Evolutionary conservation across 2,888 invertebrate species (phyloP), one percentile per base, ranked within the genome.

Genomic region (Drosophila limbata): DNA sequence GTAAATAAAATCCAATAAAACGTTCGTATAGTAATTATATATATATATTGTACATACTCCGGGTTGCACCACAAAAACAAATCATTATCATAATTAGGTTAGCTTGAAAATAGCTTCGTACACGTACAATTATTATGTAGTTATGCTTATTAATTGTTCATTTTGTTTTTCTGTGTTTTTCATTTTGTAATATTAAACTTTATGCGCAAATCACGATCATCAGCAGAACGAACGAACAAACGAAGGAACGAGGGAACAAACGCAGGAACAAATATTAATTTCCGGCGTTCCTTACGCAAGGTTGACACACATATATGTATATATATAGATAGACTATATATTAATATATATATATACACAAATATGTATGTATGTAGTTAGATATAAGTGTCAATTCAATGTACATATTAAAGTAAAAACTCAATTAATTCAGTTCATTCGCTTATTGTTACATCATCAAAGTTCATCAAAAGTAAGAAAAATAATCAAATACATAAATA

Each of bases 161-260:
- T 37, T 21, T 48, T 62, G 5, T 59, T 63, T 66, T 39, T 48
- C 9, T 40, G 37, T 56, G n/a, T 60, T 68, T 42, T 48, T 51
- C 51, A 39, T 25, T 63, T 63, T 47, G 56, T 56, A 65, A 62
- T 77, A 55, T 55, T 62, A 72, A 78, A 74, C 60, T 65, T 60
- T 67, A 88, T 86, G 82, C 86, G 88, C 84, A 88, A 79, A 75
- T 86, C 89, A 88, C 90, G 88, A 89, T 86, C 88, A 88, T 84
- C 90, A 89, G 82, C 86, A 89, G 87, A 90, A 89, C 84, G 87
- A 88, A 84, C 85, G 87, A 84, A 78, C 84, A 81, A 85, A 79
- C 73, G 85, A 81, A 76, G 62, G 84, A 81, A 81, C 81, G 73
- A 51, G 60, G 64, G 57, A 70, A 65, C 61, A 60, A 66, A 55